A percentile compares a stretch with the other conserved stretches of the same genome.
These are phyloP conservation scores for Ammodytes marinus DNA, from an alignment of 2,113 vertebrate species.

Conservation along the genomic window DNA sequence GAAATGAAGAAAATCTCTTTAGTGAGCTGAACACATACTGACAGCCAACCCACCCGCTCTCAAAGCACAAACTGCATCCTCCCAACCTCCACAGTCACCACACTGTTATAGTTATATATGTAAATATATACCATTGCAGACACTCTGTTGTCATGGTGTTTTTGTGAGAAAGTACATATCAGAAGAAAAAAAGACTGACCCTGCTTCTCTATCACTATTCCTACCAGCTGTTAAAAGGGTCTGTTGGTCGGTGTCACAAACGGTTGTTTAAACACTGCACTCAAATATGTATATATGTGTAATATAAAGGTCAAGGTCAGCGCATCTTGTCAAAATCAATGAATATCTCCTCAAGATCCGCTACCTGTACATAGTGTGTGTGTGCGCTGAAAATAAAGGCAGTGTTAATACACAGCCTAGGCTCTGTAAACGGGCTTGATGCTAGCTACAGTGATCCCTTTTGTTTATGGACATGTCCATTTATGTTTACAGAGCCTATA, in stretches of 20 bases:
- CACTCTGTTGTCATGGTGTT: constrained; percentile 16
- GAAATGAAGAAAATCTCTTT: constrained; percentile 5
- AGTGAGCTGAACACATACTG: constrained; percentile 6
- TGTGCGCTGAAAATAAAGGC: too few relatives aligned
- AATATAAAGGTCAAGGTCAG: too few relatives aligned
- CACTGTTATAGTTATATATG: constrained; percentile 22
- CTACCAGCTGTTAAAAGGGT: not conserved
- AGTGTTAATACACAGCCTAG: too few relatives aligned
- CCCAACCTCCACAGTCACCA: constrained; percentile 7
- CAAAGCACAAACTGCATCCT: constrained; percentile 6
- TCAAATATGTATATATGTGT: not conserved
- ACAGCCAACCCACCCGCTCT: constrained; percentile 23
- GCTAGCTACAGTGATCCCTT: too few relatives aligned
- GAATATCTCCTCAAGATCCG: too few relatives aligned
- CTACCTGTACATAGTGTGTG: too few relatives aligned
- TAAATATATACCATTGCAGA: constrained; percentile 22
- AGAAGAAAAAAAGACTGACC: not conserved
- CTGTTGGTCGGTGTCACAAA: not conserved
- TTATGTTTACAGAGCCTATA: too few relatives aligned
- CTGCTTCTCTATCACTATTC: not conserved
- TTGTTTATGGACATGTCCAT: too few relatives aligned
- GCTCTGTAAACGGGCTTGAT: too few relatives aligned
- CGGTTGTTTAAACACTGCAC: not conserved
- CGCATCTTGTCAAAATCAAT: too few relatives aligned
- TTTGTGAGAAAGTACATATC: constrained; percentile 17